phyloP scores from a whole-genome alignment of 1,140 invertebrate genomes.

The Drosophila obscura region DNA sequence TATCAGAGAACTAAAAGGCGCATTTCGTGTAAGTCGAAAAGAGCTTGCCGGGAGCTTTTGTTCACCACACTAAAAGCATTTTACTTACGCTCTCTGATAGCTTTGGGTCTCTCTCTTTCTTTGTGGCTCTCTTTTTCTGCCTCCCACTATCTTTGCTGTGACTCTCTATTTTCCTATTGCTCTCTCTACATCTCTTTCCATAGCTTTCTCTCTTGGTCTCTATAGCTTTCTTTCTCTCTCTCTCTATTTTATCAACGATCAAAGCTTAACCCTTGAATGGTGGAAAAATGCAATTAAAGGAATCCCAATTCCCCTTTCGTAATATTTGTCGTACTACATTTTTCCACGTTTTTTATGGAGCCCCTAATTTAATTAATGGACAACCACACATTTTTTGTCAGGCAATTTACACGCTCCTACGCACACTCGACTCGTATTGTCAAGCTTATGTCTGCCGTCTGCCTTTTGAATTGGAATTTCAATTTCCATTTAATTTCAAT shows the following conservation, averaged over 20 bases:
- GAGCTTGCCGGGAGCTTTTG: conserved; percentile 11
- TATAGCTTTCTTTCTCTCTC: background rate
- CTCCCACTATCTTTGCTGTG: background rate
- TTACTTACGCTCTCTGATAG: conserved; percentile 1
- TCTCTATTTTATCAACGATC: conserved; percentile 43
- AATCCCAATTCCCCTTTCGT: conserved; percentile 3
- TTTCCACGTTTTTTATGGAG: conserved; percentile 23
- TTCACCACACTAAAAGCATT: no score
- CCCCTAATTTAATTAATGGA: conserved; percentile 49
- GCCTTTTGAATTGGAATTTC: conserved; percentile 18
- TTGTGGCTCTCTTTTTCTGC: background rate
- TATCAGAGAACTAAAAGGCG: conserved; percentile 10
- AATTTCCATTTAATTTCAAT: conserved; percentile 69
- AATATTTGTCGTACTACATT: background rate
- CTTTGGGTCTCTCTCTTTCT: conserved; percentile 14
- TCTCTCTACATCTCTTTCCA: background rate
- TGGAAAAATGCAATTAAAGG: conserved; percentile 11
- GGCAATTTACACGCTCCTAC: conserved; percentile 41
- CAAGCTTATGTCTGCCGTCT: background rate
- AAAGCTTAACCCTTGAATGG: conserved; percentile 14
- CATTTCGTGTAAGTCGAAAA: conserved; percentile 13
- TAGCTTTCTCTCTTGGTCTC: conserved; percentile 6
- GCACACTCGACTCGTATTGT: conserved; percentile 4
- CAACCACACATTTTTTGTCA: conserved; percentile 22
- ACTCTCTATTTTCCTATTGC: background rate